These are phyloP conservation scores for Epistrophe eligans DNA, from an alignment of 2,888 invertebrate genomes.

Conservation along the genomic window DNA sequence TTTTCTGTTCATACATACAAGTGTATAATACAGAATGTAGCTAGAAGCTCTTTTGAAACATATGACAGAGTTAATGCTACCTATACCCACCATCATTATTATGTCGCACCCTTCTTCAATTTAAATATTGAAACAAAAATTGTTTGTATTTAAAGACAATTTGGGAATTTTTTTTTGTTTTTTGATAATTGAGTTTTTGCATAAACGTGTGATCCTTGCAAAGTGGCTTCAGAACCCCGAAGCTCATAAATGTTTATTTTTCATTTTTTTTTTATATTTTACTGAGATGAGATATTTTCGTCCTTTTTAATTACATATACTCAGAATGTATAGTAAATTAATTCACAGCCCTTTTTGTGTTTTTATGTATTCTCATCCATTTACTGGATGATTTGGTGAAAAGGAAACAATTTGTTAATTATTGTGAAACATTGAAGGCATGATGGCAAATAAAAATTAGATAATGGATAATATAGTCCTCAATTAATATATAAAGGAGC, in stretches of 20 bases:
- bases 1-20: not conserved
- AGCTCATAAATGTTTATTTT: constrained; percentile 38
- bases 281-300: constrained; percentile 30
- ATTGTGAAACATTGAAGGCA: constrained; percentile 49
- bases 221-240: constrained; percentile 46
- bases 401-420: constrained; percentile 43
- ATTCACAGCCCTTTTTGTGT: constrained; percentile 33
- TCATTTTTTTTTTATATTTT: constrained; percentile 36
- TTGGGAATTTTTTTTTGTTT: constrained; percentile 35
- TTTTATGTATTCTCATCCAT: constrained; percentile 42
- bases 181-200: constrained; percentile 66
- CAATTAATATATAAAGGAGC: constrained; percentile 50
- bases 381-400: constrained; percentile 20
- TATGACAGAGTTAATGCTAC: constrained; percentile 28
- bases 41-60: constrained; percentile 44
- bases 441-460: constrained; percentile 45
- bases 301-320: constrained; percentile 39
- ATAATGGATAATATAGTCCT: constrained; percentile 42
- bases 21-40: not conserved
- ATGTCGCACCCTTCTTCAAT: not conserved
- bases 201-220: constrained; percentile 66
- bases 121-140: constrained; percentile 46
- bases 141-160: constrained; percentile 36
- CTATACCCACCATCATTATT: not conserved
- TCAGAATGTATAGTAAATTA: constrained; percentile 26